A percentile compares a stretch with the other conserved stretches of the same genome.
Conservation (phyloP, 2,113 vertebrate genomes). For the Bujurquina vittata region DNA sequence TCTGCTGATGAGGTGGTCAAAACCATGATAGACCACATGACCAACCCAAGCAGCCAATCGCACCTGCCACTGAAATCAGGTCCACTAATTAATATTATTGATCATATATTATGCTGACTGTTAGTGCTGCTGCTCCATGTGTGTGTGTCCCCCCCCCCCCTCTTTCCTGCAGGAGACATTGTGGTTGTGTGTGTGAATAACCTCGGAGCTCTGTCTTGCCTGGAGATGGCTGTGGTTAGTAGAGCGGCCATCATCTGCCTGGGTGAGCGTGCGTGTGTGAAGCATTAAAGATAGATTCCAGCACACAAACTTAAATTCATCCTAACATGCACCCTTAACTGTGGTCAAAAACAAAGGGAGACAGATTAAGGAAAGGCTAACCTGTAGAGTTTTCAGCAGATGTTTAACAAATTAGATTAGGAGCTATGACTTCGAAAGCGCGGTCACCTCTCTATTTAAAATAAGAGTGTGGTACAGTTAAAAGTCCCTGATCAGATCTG, state of each 20-base stretch:
- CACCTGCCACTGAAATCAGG: constrained; percentile 82
- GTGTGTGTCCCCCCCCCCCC: fast-evolving
- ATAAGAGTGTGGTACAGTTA: too few relatives aligned
- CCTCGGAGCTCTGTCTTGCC: constrained; percentile 90
- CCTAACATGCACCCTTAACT: too few relatives aligned
- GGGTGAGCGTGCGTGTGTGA: constrained; percentile 79
- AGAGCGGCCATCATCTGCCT: constrained; percentile 80
- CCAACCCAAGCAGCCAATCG: constrained; percentile 81
- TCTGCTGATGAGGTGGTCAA: constrained; percentile 85
- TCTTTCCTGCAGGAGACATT: constrained; percentile 75
- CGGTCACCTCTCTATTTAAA: too few relatives aligned
- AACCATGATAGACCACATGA: constrained; percentile 92
- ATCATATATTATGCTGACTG: neutral
- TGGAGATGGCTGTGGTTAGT: constrained; percentile 90
- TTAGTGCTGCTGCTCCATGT: neutral
- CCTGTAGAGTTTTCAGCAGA: too few relatives aligned
- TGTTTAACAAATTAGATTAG: too few relatives aligned
- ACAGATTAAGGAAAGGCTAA: too few relatives aligned
- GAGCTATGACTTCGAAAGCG: too few relatives aligned
- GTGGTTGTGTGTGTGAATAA: constrained; percentile 94
- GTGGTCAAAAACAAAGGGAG: too few relatives aligned
- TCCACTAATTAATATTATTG: constrained; percentile 29
- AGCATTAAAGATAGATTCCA: neutral
- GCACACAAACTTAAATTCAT: too few relatives aligned
- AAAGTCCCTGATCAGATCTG: too few relatives aligned